Evolutionary conservation across 2,113 vertebrate species (phyloP).

Genomic region (Acanthisitta chloris): DNA sequence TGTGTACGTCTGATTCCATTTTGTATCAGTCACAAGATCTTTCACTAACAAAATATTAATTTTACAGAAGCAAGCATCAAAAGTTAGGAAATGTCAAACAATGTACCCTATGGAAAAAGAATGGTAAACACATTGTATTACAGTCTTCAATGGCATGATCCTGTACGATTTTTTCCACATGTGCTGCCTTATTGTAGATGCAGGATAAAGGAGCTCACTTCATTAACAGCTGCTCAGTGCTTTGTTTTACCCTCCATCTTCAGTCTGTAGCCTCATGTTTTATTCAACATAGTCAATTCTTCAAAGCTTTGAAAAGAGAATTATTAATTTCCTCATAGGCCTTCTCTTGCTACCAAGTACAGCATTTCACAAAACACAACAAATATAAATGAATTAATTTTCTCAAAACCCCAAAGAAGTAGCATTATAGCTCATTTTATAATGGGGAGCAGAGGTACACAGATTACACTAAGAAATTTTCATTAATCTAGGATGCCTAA

Average conservation of each 20-base stretch:
- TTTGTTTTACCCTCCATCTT: background rate
- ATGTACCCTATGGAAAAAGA: background rate
- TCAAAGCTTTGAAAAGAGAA: background rate
- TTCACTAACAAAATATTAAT: background rate
- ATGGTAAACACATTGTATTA: background rate
- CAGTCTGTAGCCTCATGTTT: background rate
- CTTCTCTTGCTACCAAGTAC: background rate
- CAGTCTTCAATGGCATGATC: background rate
- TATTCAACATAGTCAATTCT: background rate
- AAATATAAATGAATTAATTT: background rate
- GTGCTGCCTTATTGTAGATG: background rate
- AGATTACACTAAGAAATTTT: background rate
- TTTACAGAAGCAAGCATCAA: background rate
- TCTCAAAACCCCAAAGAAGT: background rate
- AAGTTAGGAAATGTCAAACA: background rate
- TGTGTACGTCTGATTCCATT: background rate
- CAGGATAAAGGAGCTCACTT: background rate
- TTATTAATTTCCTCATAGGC: background rate
- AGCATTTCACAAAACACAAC: background rate
- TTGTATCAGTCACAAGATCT: background rate
- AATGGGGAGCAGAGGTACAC: background rate
- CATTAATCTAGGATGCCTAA: background rate
- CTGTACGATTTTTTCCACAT: background rate
- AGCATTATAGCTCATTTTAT: background rate
- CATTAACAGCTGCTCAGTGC: background rate